These are phyloP conservation scores for Brevimyrus niger DNA, from an alignment of 2,113 vertebrate genomes.

Conservation along the genomic window DNA sequence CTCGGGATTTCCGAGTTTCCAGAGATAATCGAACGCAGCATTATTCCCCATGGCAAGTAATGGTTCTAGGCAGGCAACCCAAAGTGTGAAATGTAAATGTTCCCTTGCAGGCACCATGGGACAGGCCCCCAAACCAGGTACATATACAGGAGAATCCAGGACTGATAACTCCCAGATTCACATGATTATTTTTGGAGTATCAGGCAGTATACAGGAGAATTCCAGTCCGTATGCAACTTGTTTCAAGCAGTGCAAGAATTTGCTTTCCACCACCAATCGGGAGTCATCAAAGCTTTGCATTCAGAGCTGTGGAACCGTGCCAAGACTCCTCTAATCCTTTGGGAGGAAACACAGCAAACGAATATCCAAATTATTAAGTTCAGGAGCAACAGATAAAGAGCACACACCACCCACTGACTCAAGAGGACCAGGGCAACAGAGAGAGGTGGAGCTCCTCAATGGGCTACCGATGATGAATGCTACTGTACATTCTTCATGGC, in stretches of 20 bases:
- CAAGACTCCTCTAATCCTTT: not conserved
- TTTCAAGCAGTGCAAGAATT: not conserved
- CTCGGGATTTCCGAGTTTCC: no score
- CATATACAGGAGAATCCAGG: no score
- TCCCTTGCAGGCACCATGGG: not conserved
- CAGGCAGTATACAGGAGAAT: not conserved
- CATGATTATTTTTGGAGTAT: not conserved
- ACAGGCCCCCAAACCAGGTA: no score
- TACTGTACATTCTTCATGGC: not conserved
- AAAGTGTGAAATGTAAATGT: not conserved
- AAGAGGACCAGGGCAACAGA: not conserved
- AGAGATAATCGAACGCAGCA: no score
- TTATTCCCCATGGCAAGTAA: no score
- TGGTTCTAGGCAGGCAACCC: no score
- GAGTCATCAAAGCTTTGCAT: not conserved
- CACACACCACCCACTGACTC: not conserved
- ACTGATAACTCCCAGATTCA: not conserved
- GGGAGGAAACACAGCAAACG: not conserved
- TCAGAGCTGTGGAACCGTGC: not conserved
- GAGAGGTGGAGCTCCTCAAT: not conserved
- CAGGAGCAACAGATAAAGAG: not conserved
- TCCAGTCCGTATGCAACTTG: not conserved
- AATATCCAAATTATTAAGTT: not conserved
- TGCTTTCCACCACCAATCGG: not conserved
- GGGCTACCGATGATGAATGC: not conserved